Conservation (phyloP, 2,888 invertebrate species). For the Sepioteuthis lessoniana region DNA sequence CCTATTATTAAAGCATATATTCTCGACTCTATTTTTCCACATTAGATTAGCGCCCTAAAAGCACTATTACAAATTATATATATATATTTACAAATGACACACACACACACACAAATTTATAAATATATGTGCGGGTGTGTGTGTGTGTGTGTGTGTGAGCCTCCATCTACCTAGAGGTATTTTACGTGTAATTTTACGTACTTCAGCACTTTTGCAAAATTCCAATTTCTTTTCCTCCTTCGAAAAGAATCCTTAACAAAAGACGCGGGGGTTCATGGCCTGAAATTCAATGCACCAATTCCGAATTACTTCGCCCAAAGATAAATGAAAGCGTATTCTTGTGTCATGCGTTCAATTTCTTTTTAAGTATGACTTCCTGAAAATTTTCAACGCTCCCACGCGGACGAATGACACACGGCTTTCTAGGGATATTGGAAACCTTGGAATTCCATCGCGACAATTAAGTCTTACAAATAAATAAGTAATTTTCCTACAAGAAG, state of each 20-base stretch:
- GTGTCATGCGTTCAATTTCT: neutral
- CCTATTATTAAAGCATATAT: no score
- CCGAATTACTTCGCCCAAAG: neutral
- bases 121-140: neutral
- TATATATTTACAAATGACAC: no score
- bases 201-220: neutral
- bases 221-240: neutral
- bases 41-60: no score
- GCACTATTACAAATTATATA: no score
- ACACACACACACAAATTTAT: no score
- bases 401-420: fast-evolving
- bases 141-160: neutral
- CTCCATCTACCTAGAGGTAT: neutral
- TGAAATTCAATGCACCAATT: neutral
- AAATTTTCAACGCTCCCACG: neutral
- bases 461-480: neutral
- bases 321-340: neutral
- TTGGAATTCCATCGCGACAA: neutral
- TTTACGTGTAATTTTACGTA: neutral
- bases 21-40: no score
- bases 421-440: neutral
- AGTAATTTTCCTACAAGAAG: neutral
- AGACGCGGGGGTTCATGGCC: neutral
- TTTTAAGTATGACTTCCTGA: neutral
- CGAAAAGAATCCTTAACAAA: neutral